Evolutionary conservation across 2,797 vertebrate genomes (phyloP), one percentile per base, ranked within the genome.

Genomic region (Crenuchus spilurus): DNA sequence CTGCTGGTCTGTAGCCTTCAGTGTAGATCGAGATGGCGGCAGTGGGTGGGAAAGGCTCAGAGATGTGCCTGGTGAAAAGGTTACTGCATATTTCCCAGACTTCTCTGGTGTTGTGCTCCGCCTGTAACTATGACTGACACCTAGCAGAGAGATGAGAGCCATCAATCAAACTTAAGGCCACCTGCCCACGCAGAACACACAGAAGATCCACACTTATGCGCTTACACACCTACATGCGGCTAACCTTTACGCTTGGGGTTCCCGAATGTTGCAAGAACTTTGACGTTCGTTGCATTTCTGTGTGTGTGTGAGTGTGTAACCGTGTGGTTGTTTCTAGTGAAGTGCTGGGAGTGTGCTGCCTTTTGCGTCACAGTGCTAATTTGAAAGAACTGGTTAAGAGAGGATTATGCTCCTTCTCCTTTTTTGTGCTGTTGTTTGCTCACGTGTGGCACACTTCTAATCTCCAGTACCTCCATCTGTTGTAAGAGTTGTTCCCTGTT

Each of bases 211-310:
- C 39, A 58, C 24, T 55, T 67, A 26, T 13, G 63, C 54, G 31
- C 52, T 18, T 28, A 51, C 61, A 67, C 71, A 71, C 77, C 55
- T 28, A 72, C 77, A 42, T 33, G 2, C 2, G 26, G 51, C 41
- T 70, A 76, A 77, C 75, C 74, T 77, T 80, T 70, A 71, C 37
- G n/a, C 49, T 55, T 22, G 65, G 66, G 71, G 70, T 74, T 52
- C 68, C 46, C 55, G 48, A 30, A 26, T 61, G 42, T 42, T 52
- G 73, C 44, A 18, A 67, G 64, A 69, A 57, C 64, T 61, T 69
- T 54, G 31, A 62, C 20, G 48, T 13, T 16, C 33, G 30, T 22
- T 49, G 62, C 48, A 35, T 60, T n/a, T 18, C 7, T 26, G 20
- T 37, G 16, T 42, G 51, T 54, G 28, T 41, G 16, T 61, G 4